Evolutionary conservation across 1,140 invertebrate genomes (phyloP).

Genomic region (Polypedilum vanderplanki): DNA sequence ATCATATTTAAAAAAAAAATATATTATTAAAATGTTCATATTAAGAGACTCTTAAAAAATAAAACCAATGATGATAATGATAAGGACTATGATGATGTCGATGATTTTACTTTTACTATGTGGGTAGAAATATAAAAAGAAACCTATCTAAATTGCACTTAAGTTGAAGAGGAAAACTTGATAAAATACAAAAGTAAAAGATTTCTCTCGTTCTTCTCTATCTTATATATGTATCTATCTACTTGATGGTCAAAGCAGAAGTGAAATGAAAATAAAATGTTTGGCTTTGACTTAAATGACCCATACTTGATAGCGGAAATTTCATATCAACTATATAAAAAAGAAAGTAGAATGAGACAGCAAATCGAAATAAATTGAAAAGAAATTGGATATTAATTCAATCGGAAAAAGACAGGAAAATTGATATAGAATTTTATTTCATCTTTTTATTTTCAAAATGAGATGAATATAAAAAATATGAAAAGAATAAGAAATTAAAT

Average conservation of each 20-base stretch:
- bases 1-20: too few species aligned
- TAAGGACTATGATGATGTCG: too few species aligned
- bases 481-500: not conserved
- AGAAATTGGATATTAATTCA: conserved; percentile 25
- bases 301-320: conserved; percentile 17
- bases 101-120: not conserved
- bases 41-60: too few species aligned
- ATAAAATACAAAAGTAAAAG: not conserved
- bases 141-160: not conserved
- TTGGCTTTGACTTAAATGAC: conserved; percentile 17
- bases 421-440: conserved; percentile 6
- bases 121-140: not conserved
- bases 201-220: not conserved
- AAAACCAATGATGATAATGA: too few species aligned
- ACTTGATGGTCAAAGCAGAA: not conserved
- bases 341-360: not conserved
- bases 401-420: conserved; percentile 24
- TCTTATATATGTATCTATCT: not conserved
- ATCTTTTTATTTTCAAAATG: not conserved
- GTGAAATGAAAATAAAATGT: not conserved
- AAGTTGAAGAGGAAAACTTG: conserved; percentile 17
- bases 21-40: too few species aligned
- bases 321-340: conserved; percentile 16
- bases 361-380: conserved; percentile 15
- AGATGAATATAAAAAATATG: not conserved